These are phyloP conservation scores for Phymanthus crucifer DNA, from an alignment of 92 coral and sea anemone species.

Conservation along the genomic window DNA sequence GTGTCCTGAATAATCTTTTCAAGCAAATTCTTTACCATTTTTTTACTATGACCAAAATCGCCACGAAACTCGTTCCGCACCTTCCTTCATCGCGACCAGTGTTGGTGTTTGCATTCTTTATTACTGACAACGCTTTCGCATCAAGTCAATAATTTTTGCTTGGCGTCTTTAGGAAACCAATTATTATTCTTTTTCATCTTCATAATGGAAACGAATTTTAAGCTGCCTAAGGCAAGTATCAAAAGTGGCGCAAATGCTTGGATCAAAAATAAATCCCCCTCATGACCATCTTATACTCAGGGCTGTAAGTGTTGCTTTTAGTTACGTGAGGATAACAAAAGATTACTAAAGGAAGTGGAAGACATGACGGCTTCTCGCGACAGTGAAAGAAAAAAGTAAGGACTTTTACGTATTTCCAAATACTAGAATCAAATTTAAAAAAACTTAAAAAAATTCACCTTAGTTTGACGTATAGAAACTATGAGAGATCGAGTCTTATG, in stretches of 20 bases:
- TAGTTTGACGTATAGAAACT: background rate
- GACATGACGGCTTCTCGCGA: constrained; percentile 59
- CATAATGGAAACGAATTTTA: no score
- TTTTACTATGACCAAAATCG: no score
- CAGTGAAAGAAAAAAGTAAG: constrained; percentile 71
- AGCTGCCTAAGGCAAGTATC: background rate
- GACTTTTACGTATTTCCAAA: background rate
- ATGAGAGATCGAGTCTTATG: background rate
- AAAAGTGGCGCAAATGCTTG: background rate
- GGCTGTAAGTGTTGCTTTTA: constrained; percentile 21
- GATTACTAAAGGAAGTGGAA: constrained; percentile 61
- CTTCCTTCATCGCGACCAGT: no score
- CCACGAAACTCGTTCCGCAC: no score
- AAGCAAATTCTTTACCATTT: no score
- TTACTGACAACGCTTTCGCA: no score
- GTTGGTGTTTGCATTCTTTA: no score
- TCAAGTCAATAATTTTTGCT: no score
- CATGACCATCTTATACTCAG: constrained; percentile 7
- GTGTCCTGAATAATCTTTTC: no score
- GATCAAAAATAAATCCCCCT: background rate
- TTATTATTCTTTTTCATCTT: no score
- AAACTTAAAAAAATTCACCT: background rate
- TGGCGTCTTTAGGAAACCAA: no score
- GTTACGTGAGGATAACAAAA: constrained; percentile 84
- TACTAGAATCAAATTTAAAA: background rate